Evolutionary conservation across 2,888 invertebrate species (phyloP), one percentile per base, ranked within the genome.

Genomic region (Nyleta sp.): DNA sequence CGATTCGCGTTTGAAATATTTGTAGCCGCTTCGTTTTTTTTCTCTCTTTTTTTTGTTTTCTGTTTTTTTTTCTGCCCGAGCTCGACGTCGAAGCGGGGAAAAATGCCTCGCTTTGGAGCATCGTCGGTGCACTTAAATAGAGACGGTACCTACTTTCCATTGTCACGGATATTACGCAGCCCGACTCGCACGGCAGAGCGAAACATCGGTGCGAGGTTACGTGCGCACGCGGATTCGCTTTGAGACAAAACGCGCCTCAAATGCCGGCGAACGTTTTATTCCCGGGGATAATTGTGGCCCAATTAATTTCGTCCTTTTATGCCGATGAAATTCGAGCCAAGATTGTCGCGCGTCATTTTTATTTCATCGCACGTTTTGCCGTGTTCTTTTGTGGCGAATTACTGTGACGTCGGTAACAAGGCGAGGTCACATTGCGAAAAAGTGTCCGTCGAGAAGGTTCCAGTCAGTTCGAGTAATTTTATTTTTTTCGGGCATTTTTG

Each of bases 111-210:
- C 70, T 70, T 70, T 76, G 65, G n/a, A n/a, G n/a, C n/a, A n/a
- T n/a, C n/a, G n/a, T n/a, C n/a, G n/a, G n/a, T n/a, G n/a, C 67
- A 60, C 67, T 74, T 68, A 74, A 74, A 74, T 68, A 35, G 74
- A 74, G 67, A 68, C 74, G 53, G 48, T 60, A 68, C 67, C 74
- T 60, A 68, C 74, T 74, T 74, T 67, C 44, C 55, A 74, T 74
- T 68, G 74, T 74, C 65, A 53, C 48, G 67, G 17, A 59, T 52
- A 57, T 74, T 59, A 65, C 65, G 73, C 59, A 72, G 59, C 33
- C 48, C 55, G 48, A 20, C 18, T 64, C 24, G 57, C 31, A 38
- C 55, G 64, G 60, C 60, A 48, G 28, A 53, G 38, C 50, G 60
- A 67, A 67, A 57, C 53, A 42, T 52, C 33, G 42, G 68, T 13